phyloP scores from a whole-genome alignment of 1,140 invertebrate genomes.

The Tribolium madens region DNA sequence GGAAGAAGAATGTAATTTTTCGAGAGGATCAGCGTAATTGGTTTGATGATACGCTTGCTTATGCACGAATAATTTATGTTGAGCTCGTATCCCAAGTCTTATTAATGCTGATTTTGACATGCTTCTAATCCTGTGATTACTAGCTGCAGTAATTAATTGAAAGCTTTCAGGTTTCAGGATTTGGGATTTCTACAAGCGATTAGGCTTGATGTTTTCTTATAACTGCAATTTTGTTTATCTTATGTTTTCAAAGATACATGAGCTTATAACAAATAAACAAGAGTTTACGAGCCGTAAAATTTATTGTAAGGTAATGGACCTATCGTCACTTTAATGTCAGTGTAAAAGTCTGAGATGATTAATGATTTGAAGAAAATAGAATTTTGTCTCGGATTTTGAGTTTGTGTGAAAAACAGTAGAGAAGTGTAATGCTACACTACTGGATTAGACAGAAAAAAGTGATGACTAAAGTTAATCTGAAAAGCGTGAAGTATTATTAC shows the following conservation, averaged over 20 bases:
- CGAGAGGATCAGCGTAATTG: neutral
- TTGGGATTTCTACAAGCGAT: neutral
- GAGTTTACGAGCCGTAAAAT: neutral
- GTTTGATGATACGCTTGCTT: neutral
- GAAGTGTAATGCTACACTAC: neutral
- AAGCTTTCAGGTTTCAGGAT: neutral
- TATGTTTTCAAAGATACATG: neutral
- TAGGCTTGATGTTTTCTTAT: neutral
- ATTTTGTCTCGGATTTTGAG: neutral
- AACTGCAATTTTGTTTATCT: slow-evolving; percentile 3
- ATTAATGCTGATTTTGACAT: slow-evolving; percentile 1
- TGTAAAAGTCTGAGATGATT: slow-evolving; percentile 7
- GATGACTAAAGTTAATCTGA: too few species aligned
- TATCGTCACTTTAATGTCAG: neutral
- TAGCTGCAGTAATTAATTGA: neutral
- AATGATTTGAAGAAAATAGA: slow-evolving; percentile 3
- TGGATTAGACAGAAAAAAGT: too few species aligned
- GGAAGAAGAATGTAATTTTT: neutral
- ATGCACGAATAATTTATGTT: neutral
- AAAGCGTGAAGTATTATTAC: too few species aligned
- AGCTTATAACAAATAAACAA: slow-evolving; percentile 18
- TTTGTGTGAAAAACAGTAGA: neutral
- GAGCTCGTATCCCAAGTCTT: neutral
- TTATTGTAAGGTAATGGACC: slow-evolving; percentile 14
- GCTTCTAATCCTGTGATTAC: neutral